Conservation (phyloP, 2,888 invertebrate species). For the Octodonta nipae region DNA sequence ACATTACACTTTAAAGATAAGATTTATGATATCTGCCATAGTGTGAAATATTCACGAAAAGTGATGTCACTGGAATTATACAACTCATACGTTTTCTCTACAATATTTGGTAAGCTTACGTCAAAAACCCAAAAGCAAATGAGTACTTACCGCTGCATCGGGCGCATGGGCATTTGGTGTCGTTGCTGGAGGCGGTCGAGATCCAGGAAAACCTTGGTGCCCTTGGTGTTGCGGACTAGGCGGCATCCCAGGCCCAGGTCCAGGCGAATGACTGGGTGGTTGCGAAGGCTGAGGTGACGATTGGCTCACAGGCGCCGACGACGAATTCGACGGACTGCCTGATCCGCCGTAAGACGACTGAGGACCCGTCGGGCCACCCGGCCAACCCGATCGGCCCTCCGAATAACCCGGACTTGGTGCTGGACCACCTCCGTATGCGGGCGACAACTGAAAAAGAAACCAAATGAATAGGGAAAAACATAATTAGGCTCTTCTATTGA, state of each 20-base stretch:
- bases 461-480: not conserved
- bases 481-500: not conserved
- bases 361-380: constrained; percentile 26
- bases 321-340: constrained; percentile 24
- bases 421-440: constrained; percentile 30
- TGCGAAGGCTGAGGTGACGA: constrained; percentile 34
- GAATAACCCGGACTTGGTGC: constrained; percentile 31
- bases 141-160: constrained; percentile 53
- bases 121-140: no score
- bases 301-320: constrained; percentile 28
- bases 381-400: constrained; percentile 30
- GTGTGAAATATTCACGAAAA: no score
- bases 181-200: constrained; percentile 59
- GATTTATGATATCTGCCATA: no score
- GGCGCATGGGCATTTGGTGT: constrained; percentile 67
- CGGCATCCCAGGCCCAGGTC: constrained; percentile 38
- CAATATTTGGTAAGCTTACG: no score
- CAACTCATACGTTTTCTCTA: no score
- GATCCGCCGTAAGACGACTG: constrained; percentile 17
- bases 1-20: no score
- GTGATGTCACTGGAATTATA: no score
- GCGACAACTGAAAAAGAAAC: constrained; percentile 28
- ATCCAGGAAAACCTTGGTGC: constrained; percentile 48
- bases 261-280: constrained; percentile 36
- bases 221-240: constrained; percentile 44